Evolutionary conservation across 1,140 invertebrate species (phyloP).

Genomic region (Drosophila saltans): DNA sequence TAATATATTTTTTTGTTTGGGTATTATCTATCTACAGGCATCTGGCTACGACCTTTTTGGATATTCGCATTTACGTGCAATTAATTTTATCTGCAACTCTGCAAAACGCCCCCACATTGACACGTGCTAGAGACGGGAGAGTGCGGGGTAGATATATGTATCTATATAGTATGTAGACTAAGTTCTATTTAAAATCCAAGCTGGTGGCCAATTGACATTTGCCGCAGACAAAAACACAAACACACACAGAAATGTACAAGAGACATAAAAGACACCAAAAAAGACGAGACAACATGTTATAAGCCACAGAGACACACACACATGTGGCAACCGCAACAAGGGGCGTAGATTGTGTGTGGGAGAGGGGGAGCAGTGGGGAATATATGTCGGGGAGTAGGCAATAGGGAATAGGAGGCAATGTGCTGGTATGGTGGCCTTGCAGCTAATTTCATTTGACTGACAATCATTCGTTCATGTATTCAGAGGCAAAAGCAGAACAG

Average conservation of each 20-base stretch:
- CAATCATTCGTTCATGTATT: conserved; percentile 48
- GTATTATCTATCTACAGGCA: conserved; percentile 60
- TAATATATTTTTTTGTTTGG: background rate
- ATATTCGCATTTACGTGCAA: conserved; percentile 54
- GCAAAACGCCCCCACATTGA: conserved; percentile 59
- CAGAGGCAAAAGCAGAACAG: conserved; percentile 1
- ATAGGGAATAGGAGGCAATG: conserved; percentile 41
- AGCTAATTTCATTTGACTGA: conserved; percentile 74
- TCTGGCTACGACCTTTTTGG: conserved; percentile 38
- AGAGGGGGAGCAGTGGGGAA: background rate
- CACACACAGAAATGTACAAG: background rate
- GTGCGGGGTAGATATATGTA: background rate
- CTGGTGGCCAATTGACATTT: conserved; percentile 44
- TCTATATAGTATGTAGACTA: background rate
- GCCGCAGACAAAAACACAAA: conserved; percentile 33
- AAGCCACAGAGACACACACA: conserved; percentile 43
- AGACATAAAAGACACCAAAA: conserved; percentile 30
- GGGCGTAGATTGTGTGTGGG: background rate
- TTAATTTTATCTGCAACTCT: conserved; percentile 65
- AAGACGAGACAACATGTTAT: conserved; percentile 35
- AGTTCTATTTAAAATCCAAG: conserved; percentile 17
- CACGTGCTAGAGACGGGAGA: conserved; percentile 43
- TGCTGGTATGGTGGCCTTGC: conserved; percentile 60
- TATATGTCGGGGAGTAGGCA: background rate
- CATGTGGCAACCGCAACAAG: conserved; percentile 1